Base-by-base conservation (phyloP, 53 echinoderm and acorn worm species). In the Patiria pectinifera region DNA sequence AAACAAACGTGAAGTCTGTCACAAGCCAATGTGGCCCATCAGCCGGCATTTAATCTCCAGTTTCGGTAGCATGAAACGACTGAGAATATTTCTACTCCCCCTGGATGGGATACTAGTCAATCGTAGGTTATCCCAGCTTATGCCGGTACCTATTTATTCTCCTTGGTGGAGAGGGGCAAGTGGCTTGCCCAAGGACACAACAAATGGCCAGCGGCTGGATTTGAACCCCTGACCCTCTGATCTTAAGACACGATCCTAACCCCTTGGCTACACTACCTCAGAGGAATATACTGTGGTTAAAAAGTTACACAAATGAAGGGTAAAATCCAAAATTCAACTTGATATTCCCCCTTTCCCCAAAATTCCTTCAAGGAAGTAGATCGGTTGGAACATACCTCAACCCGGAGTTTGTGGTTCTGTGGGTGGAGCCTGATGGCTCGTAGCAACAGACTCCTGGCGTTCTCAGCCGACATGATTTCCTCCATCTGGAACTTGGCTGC, bases 401-500 rank as follows among this genome's bases (percentile, higher is more conserved):
- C 83, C 95, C 99, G 94, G 45, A 97, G 91, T 74, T 94, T 95
- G 78, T 99, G 95, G 45, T 80, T 94, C 76, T 92, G 81, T 46
- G 97, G 97, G 71, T 99, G 99, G 23, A 95, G 96, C 13, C 99
- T 81, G 26, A 99, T 85, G 22, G 94, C 96, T 71, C 97, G 83
- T 23, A 97, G 91, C 12, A 99, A 83, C 45, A 99, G 93, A 5
- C 97, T 92, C 69, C 99, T 87, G 22, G 99, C 99, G 80, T 99
- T 96, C 53, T 99, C 97, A 1, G 96, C 89, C 43, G 97, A 97
- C 86, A 86, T 92, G 91, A 97, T 97, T 53, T 97, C 93, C 60
- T 99, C 99, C 94, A 99, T 95, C 74, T 99, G 95, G 91, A 95
- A 97, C 92, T 99, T 99, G 47, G 99, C 97, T 47, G 99, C 99